Conservation (phyloP, 2,888 invertebrate genomes). For the Pachliopta kotzebuea region DNA sequence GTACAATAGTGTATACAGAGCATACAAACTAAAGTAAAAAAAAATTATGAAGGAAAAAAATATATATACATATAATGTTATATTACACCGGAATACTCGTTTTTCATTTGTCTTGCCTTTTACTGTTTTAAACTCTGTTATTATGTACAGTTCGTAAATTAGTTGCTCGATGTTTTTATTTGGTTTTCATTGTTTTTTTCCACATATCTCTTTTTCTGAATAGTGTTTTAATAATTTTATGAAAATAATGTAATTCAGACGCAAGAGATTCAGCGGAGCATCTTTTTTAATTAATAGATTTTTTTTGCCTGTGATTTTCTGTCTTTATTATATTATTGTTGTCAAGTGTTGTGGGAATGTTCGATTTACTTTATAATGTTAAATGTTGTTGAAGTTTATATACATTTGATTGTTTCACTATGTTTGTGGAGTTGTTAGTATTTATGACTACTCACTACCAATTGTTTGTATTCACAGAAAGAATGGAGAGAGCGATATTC, state of each 20-base stretch:
- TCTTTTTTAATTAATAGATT: neutral
- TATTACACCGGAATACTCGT: too few species aligned
- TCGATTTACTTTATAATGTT: neutral
- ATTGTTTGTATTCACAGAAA: conserved; percentile 87
- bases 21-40: too few species aligned
- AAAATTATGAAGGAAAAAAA: too few species aligned
- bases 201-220: neutral
- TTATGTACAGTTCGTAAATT: too few species aligned
- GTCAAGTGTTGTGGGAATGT: neutral
- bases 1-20: neutral
- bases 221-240: too few species aligned
- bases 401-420: neutral
- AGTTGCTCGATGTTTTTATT: too few species aligned
- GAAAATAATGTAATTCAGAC: too few species aligned
- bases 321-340: neutral
- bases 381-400: neutral
- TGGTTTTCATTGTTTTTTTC: neutral
- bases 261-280: neutral
- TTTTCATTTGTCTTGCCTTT: too few species aligned
- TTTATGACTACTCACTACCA: conserved; percentile 40
- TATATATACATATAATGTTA: too few species aligned
- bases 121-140: too few species aligned
- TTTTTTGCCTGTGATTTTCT: neutral
- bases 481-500: conserved; percentile 98
- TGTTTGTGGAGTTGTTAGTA: conserved; percentile 15